phyloP scores from a whole-genome alignment of 2,888 invertebrate species.

The Brachyptera risi region DNA sequence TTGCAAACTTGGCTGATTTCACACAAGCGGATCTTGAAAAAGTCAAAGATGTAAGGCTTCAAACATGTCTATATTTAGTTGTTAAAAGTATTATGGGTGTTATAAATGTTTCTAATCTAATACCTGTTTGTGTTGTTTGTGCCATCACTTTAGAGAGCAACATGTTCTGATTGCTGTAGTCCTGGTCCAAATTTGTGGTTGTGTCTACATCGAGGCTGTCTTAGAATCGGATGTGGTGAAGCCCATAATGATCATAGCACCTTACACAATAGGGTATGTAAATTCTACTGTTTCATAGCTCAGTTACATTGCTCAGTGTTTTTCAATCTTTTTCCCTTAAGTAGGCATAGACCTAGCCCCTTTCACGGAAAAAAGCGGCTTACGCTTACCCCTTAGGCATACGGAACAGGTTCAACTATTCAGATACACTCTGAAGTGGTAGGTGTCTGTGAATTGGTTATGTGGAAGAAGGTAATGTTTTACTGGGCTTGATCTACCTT shows the following conservation, averaged over 20 bases:
- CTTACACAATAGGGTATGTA: slow-evolving; percentile 65
- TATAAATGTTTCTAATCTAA: not conserved
- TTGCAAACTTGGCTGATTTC: slow-evolving; percentile 26
- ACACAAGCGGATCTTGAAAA: slow-evolving; percentile 29
- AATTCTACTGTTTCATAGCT: not conserved
- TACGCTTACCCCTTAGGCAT: too few species aligned
- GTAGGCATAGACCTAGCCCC: too few species aligned
- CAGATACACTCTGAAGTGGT: too few species aligned
- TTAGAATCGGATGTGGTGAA: slow-evolving; percentile 79
- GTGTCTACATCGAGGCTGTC: slow-evolving; percentile 74
- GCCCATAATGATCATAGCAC: slow-evolving; percentile 79
- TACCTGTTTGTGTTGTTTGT: slow-evolving; percentile 4
- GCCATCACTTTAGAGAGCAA: slow-evolving; percentile 46
- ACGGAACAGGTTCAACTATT: too few species aligned
- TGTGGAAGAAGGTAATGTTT: too few species aligned
- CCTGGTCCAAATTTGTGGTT: slow-evolving; percentile 81
- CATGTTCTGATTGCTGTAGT: slow-evolving; percentile 69
- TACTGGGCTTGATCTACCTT: too few species aligned
- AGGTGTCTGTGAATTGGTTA: too few species aligned
- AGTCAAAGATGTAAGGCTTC: slow-evolving; percentile 30
- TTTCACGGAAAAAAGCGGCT: too few species aligned
- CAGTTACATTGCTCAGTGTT: too few species aligned
- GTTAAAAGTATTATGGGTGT: too few species aligned
- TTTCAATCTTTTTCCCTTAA: not conserved
- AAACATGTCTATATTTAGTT: too few species aligned